Evolutionary conservation across 2,113 vertebrate species (phyloP), one percentile per base, ranked within the genome.

Genomic region (Pheucticus melanocephalus): DNA sequence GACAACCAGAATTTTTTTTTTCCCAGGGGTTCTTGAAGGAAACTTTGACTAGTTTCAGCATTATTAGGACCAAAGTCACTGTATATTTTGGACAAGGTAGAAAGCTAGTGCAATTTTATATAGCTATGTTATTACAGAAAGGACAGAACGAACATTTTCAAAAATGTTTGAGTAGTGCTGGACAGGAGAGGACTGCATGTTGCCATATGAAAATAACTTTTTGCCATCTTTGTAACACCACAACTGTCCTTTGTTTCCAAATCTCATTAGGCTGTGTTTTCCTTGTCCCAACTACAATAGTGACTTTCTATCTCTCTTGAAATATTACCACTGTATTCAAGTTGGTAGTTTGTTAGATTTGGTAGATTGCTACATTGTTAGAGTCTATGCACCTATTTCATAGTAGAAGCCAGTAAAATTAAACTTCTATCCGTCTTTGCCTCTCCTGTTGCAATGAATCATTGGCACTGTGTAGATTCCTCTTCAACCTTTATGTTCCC

Each of bases 211-310:
- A 81, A 73, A 69, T 1, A 90, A 33, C 6, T 66, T 84, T 82
- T 39, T 15, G 17, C 20, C 37, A 11, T 5, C 5, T 44, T 53
- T 4, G 4, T 79, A 47, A 50, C 9, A 44, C 5, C 11, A 20
- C 12, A 61, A 61, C 4, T 57, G 5, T 28, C 1, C 21, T 27
- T 89, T 68, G 7, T 47, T 77, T 48, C 5, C 28, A 37, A 24
- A 57, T 24, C 2, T 23, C 4, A 61, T 73, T 27, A 15, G 6
- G 8, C 5, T 50, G 8, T 6, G 6, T 73, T 42, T 82, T 12
- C 5, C 24, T 94, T 68, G 12, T 50, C n/a, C 9, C 37, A 57
- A 0, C 3, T 19, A 17, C 6, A 39, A 3, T 10, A 0, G 0
- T 28, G 16, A 37, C 27, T 79, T 75, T 56, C 39, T 9, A 20